Evolutionary conservation across 2,797 vertebrate genomes (phyloP), one percentile per base, ranked within the genome.

Genomic region (Esox lucius): DNA sequence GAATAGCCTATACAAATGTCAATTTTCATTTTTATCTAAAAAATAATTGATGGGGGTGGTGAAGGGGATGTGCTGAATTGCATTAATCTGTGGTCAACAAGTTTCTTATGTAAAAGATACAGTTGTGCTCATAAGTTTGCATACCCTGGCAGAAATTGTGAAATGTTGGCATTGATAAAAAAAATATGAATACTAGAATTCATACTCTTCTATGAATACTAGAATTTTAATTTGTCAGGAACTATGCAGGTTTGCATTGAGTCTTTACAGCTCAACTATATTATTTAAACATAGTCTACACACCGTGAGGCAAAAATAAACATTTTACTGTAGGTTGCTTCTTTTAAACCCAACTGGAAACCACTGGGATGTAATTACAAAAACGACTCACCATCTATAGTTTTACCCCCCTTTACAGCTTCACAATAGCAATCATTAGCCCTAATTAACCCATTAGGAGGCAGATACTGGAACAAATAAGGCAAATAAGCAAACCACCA

Each of bases 401-500:
- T 35, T 59, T 74, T 74, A 12, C 19, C 7, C 53, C 68, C 69
- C 6, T 62, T 35, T 73, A 39, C 62, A 56, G 42, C 65, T 73
- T 61, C 59, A 73, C 53, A 80, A 75, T 71, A 62, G 31, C 46
- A 53, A 69, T 74, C 79, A 80, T 78, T 83, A 70, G 49, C 11
- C 77, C 70, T 75, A 81, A 87, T 83, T 80, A 66, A 68, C 74
- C 73, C 9, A 78, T 81, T 80, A 76, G 68, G 80, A 49, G 5
- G 62, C 71, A 76, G 53, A 39, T 19, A 68, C 69, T 70, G 75
- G 65, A 82, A 84, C 67, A 81, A 83, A 80, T 70, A 85, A 76
- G 81, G 70, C 66, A 80, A 83, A 85, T 70, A 75, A 72, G 53
- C 65, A 56, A 68, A 16, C 24, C 13, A 72, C 62, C 75, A 59